phyloP scores from a whole-genome alignment of 23 tunicate species.

The Phallusia fumigata region DNA sequence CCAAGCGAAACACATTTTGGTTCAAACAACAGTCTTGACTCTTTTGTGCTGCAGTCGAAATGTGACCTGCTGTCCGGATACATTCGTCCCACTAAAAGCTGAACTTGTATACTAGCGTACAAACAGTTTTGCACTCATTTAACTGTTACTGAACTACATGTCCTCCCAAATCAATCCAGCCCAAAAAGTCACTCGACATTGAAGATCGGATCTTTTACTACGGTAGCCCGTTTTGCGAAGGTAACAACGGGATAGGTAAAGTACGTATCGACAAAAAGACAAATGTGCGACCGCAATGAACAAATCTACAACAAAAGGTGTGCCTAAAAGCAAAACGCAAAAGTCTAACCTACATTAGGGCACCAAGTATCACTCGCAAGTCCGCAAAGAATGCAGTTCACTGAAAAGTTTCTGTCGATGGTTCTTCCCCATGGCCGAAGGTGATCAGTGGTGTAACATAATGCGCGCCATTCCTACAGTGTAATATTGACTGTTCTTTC shows the following conservation, averaged over 20 bases:
- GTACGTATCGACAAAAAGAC: neutral
- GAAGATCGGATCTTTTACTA: neutral
- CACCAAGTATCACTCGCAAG: neutral
- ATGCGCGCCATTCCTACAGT: neutral
- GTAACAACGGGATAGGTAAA: slow-evolving; percentile 4
- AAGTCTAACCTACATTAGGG: neutral
- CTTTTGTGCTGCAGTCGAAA: no score
- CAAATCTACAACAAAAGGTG: neutral
- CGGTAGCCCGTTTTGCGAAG: slow-evolving; percentile 7
- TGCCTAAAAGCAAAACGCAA: neutral
- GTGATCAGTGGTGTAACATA: neutral
- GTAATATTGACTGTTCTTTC: slow-evolving; percentile 9
- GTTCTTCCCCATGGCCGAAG: neutral
- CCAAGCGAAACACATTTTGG: no score
- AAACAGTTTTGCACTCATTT: no score
- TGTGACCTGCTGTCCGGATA: no score
- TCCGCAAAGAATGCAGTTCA: neutral
- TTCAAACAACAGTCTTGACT: no score
- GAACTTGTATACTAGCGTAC: no score
- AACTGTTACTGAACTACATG: no score
- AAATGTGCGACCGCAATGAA: neutral
- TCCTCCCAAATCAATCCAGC: neutral
- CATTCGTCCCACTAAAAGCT: no score
- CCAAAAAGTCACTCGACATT: neutral
- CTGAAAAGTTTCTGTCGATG: neutral